Percentiles rank a stretch among this genome's conserved stretches.
Conservation (phyloP, 2,113 vertebrate species). For the Petromus typicus region DNA sequence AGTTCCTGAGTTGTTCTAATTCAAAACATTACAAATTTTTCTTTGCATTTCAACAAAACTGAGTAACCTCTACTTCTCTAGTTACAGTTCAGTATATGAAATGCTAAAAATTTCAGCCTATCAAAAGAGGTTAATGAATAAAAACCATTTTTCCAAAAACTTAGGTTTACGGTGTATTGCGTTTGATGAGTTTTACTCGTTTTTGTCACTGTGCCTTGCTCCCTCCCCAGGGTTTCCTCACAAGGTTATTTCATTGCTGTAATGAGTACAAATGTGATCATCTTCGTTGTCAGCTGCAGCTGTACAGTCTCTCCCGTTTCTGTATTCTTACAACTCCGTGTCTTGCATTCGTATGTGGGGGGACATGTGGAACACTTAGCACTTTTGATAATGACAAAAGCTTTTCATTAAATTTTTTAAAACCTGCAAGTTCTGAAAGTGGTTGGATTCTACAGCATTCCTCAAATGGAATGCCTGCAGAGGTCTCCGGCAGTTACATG, state of each 20-base stretch:
- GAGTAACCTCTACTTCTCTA: background rate
- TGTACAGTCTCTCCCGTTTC: background rate
- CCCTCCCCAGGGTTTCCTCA: background rate
- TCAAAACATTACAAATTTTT: conserved; percentile 32
- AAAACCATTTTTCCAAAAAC: conserved; percentile 26
- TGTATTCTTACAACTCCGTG: background rate
- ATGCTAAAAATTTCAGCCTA: conserved; percentile 35
- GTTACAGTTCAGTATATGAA: background rate
- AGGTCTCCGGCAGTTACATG: background rate
- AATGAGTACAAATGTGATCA: background rate
- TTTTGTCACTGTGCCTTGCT: background rate
- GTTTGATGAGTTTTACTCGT: background rate
- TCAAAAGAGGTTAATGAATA: conserved; percentile 14
- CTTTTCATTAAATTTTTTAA: conserved; percentile 44
- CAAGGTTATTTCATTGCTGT: background rate
- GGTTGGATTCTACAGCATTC: conserved; percentile 7
- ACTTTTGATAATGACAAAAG: conserved; percentile 35
- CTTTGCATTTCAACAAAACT: conserved; percentile 25
- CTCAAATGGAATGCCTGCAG: background rate
- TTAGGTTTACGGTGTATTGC: conserved; percentile 12
- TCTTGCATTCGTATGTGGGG: background rate
- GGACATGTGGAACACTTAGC: background rate
- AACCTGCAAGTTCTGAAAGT: conserved; percentile 9
- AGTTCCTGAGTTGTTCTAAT: conserved; percentile 42
- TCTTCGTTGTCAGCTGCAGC: background rate